Conservation (phyloP, 1,140 invertebrate species). For the Ceratina australensis region DNA sequence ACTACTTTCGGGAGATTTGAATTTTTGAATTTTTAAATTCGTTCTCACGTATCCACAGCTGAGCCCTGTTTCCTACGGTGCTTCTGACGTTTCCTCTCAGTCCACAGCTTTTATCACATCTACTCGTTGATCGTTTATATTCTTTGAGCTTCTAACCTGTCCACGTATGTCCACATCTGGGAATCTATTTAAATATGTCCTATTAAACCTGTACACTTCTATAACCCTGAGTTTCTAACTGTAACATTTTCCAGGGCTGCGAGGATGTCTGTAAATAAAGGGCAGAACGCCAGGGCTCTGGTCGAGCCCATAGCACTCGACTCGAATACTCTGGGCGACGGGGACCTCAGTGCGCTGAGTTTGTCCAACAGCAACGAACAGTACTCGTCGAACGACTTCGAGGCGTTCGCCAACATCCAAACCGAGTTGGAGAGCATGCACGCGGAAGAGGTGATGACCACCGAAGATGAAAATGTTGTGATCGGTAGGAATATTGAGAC, state of each 20-base stretch:
- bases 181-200: no score
- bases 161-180: no score
- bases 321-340: conserved; percentile 68
- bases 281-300: conserved; percentile 67
- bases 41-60: conserved; percentile 15
- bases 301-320: conserved; percentile 71
- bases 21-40: conserved; percentile 79
- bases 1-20: conserved; percentile 65
- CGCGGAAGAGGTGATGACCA: conserved; percentile 76
- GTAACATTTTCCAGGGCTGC: conserved; percentile 36
- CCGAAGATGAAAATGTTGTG: conserved; percentile 67
- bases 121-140: not conserved
- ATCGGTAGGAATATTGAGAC: conserved; percentile 60
- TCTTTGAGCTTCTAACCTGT: conserved; percentile 38
- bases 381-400: conserved; percentile 73
- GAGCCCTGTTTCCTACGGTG: no score
- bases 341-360: conserved; percentile 71
- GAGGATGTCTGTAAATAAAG: conserved; percentile 74
- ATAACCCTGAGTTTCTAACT: no score
- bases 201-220: no score
- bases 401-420: conserved; percentile 76
- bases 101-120: no score
- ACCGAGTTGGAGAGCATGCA: conserved; percentile 78
- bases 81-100: no score
- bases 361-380: conserved; percentile 68